phyloP scores from a whole-genome alignment of 1,140 invertebrate species.

The Nylanderia fulva region DNA sequence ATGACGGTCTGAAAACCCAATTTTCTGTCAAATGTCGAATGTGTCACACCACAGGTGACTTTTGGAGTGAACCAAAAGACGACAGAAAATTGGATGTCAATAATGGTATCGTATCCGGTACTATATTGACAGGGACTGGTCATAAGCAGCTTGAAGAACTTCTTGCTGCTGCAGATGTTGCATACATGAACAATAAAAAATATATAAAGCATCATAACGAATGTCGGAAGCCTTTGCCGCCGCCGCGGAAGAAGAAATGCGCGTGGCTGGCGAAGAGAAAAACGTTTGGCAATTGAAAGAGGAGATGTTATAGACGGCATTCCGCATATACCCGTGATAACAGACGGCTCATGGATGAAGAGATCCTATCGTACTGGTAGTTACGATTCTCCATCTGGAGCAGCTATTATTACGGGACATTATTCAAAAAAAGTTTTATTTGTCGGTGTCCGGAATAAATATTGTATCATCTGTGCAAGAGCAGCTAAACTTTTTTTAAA shows the following conservation, averaged over 20 bases:
- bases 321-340: background rate
- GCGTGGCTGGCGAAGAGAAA: background rate
- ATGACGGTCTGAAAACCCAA: background rate
- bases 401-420: too few species aligned
- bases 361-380: too few species aligned
- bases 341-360: background rate
- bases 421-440: too few species aligned
- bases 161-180: background rate
- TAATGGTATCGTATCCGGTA: conserved; percentile 27
- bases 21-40: conserved; percentile 49
- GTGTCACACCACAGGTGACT: conserved; percentile 2
- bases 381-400: too few species aligned
- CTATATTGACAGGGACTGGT: conserved; percentile 28
- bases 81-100: conserved; percentile 37
- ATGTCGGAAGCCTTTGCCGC: too few species aligned
- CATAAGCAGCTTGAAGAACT: conserved; percentile 28
- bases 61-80: conserved; percentile 5
- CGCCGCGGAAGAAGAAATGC: too few species aligned
- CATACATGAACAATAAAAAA: too few species aligned
- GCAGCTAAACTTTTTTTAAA: background rate
- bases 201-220: too few species aligned
- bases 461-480: background rate
- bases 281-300: background rate
- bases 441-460: too few species aligned
- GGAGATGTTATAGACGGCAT: background rate